Base-by-base conservation (phyloP, 2,888 invertebrate genomes). In the Noctua pronuba region DNA sequence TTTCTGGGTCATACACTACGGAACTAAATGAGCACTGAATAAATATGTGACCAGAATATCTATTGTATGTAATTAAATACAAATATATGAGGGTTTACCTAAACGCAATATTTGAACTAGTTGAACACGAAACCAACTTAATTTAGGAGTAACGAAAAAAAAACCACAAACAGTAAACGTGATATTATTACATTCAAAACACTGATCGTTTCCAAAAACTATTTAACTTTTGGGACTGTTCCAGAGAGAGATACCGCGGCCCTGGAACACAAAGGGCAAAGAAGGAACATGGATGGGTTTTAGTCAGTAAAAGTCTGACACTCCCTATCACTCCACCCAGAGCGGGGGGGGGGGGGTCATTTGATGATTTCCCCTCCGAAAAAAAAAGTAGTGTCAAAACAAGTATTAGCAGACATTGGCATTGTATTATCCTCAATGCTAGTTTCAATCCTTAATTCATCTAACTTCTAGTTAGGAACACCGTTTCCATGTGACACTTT, bases 101-200 rank as follows among this genome's bases (percentile, higher is more conserved):
- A 62, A 21, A 28, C 58, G n/a, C 41, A 60, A 41, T 78, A 18
- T 71, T 65, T 65, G 38, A 65, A n/a, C 13, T 18, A 18, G 16
- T 11, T 28, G 11, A 49, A 21, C 18, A 55, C 10, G 44, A 44
- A 44, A 71, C 10, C 8, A 8, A 18, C 1, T 28, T 31, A 77
- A 52, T 44, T 58, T 66, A 73, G 28, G 21, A 73, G 52, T 73
- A 79, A 67, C 73, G 67, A 73, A 44, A 78, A 41, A 35, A 78
- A 35, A 60, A 46, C 24, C 6, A 28, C 31, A 52, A 64, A n/a
- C 73, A 64, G n/a, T 31, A 11, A 41, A 49, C n/a, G 46, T 49
- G 18, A 41, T 52, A 11, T 49, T 52, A 11, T 49, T 77, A 1
- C 16, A n/a, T 21, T 60, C 4, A 55, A 68, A 73, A 64, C 35